These are phyloP conservation scores for Styela clava DNA, from an alignment of 23 tunicate genomes.

Conservation along the genomic window DNA sequence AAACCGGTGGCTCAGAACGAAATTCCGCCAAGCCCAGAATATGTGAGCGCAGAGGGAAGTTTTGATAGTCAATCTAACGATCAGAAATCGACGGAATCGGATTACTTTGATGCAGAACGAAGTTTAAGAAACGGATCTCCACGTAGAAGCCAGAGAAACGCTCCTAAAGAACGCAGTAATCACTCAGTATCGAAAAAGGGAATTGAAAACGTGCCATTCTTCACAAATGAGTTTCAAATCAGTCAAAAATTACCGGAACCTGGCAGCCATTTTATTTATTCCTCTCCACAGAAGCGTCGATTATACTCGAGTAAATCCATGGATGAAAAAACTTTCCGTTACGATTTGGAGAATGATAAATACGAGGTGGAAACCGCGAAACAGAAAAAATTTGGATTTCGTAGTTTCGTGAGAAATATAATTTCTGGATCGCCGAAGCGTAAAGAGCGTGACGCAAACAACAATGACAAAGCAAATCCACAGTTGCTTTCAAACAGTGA, in stretches of 20 bases:
- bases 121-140: not conserved
- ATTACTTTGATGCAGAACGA: not conserved
- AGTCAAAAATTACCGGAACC: constrained; percentile 6
- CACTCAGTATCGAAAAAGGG: not conserved
- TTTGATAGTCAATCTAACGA: not conserved
- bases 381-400: not conserved
- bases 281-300: not conserved
- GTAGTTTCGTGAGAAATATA: not conserved
- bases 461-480: not conserved
- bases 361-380: not conserved
- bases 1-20: not conserved
- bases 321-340: constrained; percentile 1
- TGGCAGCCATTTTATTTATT: not conserved
- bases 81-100: not conserved
- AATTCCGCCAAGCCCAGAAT: constrained; percentile 20
- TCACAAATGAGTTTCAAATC: not conserved
- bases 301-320: not conserved
- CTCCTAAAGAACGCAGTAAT: not conserved
- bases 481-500: not conserved
- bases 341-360: not conserved
- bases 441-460: not conserved
- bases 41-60: constrained; percentile 18
- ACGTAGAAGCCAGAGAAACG: not conserved
- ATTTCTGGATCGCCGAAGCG: not conserved
- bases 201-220: not conserved